phyloP scores from a whole-genome alignment of 2,888 invertebrate genomes.

The Eristalinus sepulchralis region DNA sequence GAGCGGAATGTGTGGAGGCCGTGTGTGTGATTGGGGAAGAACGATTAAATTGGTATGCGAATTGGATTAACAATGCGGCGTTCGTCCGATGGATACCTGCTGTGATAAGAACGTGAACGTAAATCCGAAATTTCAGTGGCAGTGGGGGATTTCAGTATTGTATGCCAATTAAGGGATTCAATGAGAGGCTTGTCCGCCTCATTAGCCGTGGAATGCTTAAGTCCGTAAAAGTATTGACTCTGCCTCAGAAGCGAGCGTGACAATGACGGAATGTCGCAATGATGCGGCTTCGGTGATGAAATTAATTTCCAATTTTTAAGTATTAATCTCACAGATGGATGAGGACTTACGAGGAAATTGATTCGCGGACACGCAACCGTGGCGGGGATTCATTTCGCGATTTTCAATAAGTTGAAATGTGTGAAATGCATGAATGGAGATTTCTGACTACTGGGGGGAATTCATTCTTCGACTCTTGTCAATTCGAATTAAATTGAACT shows the following conservation, averaged over 20 bases:
- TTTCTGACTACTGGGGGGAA: too few species aligned
- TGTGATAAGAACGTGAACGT: constrained; percentile 10
- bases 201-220: neutral
- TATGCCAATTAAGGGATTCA: constrained; percentile 9
- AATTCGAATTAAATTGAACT: too few species aligned
- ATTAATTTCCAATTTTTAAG: neutral
- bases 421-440: neutral
- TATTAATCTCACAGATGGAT: neutral
- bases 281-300: neutral
- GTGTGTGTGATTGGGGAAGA: constrained; percentile 13
- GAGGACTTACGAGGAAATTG: neutral
- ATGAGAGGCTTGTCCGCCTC: neutral
- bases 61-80: constrained; percentile 42
- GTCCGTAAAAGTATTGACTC: neutral
- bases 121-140: constrained; percentile 24
- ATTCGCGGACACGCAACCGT: neutral
- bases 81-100: constrained; percentile 13
- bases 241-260: neutral
- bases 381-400: neutral
- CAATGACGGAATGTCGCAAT: neutral
- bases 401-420: neutral
- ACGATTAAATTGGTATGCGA: neutral
- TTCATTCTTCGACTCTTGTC: too few species aligned
- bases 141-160: constrained; percentile 9
- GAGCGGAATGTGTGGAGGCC: neutral